A percentile compares a stretch with the other conserved stretches of the same genome.
phyloP scores from a whole-genome alignment of 2,888 invertebrate genomes.

The Periphyllus acericola region DNA sequence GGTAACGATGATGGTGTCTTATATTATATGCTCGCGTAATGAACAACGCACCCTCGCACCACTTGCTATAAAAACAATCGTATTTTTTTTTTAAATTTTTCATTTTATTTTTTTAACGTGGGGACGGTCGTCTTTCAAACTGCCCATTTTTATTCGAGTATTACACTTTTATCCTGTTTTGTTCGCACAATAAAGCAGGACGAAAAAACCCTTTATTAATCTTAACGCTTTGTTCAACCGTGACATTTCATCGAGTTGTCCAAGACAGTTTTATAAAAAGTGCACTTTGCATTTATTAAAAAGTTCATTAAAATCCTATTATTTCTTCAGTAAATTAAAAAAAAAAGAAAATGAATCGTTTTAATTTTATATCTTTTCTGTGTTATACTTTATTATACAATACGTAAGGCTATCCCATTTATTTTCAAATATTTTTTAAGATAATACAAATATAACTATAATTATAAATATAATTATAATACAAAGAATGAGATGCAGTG shows the following conservation, averaged over 20 bases:
- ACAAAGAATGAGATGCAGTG: no score
- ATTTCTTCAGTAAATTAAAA: conserved; percentile 13
- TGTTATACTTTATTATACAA: background rate
- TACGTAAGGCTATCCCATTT: background rate
- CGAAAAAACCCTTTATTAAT: background rate
- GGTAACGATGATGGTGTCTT: conserved; percentile 68
- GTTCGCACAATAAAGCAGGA: background rate
- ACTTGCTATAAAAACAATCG: background rate
- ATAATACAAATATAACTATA: no score
- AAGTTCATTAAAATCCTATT: conserved; percentile 3
- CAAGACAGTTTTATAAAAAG: conserved; percentile 2
- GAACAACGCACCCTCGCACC: background rate
- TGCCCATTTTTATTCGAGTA: background rate
- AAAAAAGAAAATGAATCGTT: background rate
- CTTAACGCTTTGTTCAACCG: conserved; percentile 1
- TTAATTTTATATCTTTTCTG: background rate
- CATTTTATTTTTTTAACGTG: background rate
- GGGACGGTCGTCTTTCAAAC: background rate
- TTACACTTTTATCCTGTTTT: background rate
- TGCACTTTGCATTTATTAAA: conserved; percentile 12
- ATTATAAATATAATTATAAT: no score
- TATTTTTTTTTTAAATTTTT: background rate
- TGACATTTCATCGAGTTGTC: background rate
- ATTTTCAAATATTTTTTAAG: no score
- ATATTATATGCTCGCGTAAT: background rate